These are phyloP conservation scores for Oncopodura yosiiana DNA, from an alignment of 1,140 invertebrate genomes.

Conservation along the genomic window DNA sequence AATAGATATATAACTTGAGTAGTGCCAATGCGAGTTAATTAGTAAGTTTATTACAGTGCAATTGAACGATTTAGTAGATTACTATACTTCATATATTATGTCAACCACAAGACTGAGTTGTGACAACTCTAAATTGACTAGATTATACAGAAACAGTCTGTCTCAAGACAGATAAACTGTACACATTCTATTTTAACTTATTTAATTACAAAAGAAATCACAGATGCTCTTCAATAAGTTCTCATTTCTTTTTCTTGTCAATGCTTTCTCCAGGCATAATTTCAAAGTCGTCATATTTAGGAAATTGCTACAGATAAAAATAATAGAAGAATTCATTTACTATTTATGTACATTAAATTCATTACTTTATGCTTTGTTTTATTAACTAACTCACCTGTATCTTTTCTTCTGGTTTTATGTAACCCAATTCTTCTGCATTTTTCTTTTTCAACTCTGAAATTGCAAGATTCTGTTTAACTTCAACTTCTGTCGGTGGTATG, in stretches of 20 bases:
- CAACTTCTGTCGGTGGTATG: conserved; percentile 58
- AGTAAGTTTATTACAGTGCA: no score
- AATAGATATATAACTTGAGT: no score
- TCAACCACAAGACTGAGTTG: no score
- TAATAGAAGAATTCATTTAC: not conserved
- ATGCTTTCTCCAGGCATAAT: conserved; percentile 19
- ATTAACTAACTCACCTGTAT: not conserved
- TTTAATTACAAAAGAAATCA: no score
- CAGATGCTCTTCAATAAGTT: no score
- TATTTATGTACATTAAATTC: not conserved
- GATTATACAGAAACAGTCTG: no score
- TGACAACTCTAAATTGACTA: no score
- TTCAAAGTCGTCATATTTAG: conserved; percentile 34
- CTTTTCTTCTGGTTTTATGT: conserved; percentile 22
- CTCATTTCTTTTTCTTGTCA: not conserved
- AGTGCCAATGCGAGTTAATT: no score
- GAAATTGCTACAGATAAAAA: conserved; percentile 21
- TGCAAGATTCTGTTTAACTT: conserved; percentile 57
- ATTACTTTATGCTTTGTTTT: not conserved
- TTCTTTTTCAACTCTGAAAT: conserved; percentile 58
- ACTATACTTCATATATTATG: no score
- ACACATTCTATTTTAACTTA: no score
- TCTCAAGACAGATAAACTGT: no score
- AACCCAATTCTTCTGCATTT: conserved; percentile 60
- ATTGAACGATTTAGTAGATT: no score